Base-by-base conservation (phyloP, 2,888 invertebrate genomes). In the Ganaspis brasiliensis region DNA sequence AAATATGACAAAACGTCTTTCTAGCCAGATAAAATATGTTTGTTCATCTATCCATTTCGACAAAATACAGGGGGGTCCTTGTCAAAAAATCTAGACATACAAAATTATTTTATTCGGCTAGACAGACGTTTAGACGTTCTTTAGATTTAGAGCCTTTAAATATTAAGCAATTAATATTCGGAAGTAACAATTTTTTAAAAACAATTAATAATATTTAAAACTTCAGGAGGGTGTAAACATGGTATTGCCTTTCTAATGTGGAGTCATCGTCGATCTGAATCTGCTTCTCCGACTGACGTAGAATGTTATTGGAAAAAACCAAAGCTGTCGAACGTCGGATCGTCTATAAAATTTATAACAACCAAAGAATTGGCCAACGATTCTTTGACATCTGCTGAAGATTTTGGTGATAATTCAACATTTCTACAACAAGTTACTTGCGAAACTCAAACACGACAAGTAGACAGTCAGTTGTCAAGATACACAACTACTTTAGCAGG, bases 291-390 rank as follows among this genome's bases (percentile, higher is more conserved):
- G 24, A 75, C 59, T 16, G 76, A 76, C 19, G 70, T 75, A 4
- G 21, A 26, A 8, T 75, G 75, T 56, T 75, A 75, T 73, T 75
- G 75, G 75, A 75, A 67, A 56, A 75, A 78, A 40, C 24, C 75
- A 56, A 10, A 1, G 14, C 40, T 77, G 2, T 57, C 57, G 6
- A 31, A 5, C 12, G 45, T 73, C 16, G 76, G 57, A 6, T 63
- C 76, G 21, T 26, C 49, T 14, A 0, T 55, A 24, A 76, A 72
- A 61, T 76, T 3, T 16, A 40, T 61, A 19, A 59, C 37, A 73
- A 16, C 49, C 9, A 9, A 8, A 73, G 73, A 57, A n/a, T 16
- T 57, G 37, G 26, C 24, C 21, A 57, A 57, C 24, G 21, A 19
- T 4, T 12, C 55, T 16, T 10, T 31, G 19, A 16, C 26, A 21